Evolutionary conservation across 2,888 invertebrate genomes (phyloP), one percentile per base, ranked within the genome.

Genomic region (Eristalis tenax): DNA sequence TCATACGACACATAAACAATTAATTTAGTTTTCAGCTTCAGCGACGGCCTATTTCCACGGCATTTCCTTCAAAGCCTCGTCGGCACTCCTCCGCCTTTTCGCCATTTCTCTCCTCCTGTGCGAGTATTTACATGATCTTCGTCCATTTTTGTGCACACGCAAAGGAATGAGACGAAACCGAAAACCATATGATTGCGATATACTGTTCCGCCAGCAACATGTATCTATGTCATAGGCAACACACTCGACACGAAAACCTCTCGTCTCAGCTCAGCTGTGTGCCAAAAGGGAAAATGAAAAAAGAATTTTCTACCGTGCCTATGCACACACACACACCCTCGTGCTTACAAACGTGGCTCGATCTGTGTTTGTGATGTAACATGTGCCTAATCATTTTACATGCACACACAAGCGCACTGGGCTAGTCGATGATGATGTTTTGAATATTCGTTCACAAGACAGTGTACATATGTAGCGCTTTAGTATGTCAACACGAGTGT

Each of bases 301-400:
- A 50, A 18, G 18, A 77, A 50, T 66, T 26, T 43, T 38, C 64
- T 57, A 43, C 38, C 43, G 43, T 50, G 69, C 22, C 22, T 22
- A 23, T 57, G 32, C 32, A 38, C 38, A 11, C 57, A 11, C 32
- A 11, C 4, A 61, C 18, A 18, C 15, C 43, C 59, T 15, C 69
- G 28, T 38, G 50, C 32, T 61, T 10, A 32, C 32, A 32, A 32
- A 32, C 32, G 1, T 4, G 32, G 18, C 18, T 18, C 50, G 59
- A 59, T 59, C 32, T 59, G 86, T 86, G 70, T 78, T 70, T 74
- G 86, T 86, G 86, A 86, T 86, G 86, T 86, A 86, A 86, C 71
- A 61, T 65, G 64, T 64, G 64, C 35, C 35, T 38, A 38, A 38
- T 38, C 18, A 22, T 65, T 59, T 13, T 43, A 50, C 71, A 71